Conservation (phyloP, 2,888 invertebrate genomes). For the Dromius quadrimaculatus region DNA sequence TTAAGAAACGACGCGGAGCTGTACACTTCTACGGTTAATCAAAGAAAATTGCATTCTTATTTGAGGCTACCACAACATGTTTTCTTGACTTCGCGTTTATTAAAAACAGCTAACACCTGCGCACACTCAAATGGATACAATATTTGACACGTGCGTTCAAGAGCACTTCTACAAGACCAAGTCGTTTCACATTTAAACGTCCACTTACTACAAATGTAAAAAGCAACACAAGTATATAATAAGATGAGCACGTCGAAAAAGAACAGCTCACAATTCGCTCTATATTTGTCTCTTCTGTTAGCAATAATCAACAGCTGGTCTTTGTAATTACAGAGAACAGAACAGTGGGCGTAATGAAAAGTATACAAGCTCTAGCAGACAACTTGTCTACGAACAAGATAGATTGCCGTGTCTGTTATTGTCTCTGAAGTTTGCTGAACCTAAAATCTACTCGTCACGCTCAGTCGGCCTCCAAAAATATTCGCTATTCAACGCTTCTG, state of each 20-base stretch:
- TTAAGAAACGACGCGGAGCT: constrained; percentile 16
- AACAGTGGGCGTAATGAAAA: constrained; percentile 61
- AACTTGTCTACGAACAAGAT: constrained; percentile 60
- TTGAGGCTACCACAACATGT: constrained; percentile 28
- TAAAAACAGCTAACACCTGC: constrained; percentile 43
- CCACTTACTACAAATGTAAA: constrained; percentile 35
- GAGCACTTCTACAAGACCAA: neutral
- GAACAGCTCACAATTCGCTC: constrained; percentile 29
- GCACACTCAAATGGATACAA: neutral
- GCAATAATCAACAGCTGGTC: constrained; percentile 62
- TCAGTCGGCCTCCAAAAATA: constrained; percentile 32
- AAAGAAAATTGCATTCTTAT: constrained; percentile 50
- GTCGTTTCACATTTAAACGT: constrained; percentile 36
- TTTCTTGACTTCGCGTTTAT: constrained; percentile 42
- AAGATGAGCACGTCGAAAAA: constrained; percentile 45
- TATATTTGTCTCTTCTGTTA: constrained; percentile 55
- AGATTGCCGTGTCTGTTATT: constrained; percentile 62
- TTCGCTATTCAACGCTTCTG: too few relatives aligned
- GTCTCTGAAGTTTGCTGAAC: constrained; percentile 56
- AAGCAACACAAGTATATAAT: constrained; percentile 47
- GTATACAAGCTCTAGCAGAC: constrained; percentile 59
- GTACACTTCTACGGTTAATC: constrained; percentile 42
- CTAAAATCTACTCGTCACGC: constrained; percentile 43
- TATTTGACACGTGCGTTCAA: constrained; percentile 2
- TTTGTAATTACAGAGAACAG: constrained; percentile 61